Evolutionary conservation across 2,888 invertebrate genomes (phyloP), one percentile per base, ranked within the genome.

Genomic region (Rotaria magnacalcarata): DNA sequence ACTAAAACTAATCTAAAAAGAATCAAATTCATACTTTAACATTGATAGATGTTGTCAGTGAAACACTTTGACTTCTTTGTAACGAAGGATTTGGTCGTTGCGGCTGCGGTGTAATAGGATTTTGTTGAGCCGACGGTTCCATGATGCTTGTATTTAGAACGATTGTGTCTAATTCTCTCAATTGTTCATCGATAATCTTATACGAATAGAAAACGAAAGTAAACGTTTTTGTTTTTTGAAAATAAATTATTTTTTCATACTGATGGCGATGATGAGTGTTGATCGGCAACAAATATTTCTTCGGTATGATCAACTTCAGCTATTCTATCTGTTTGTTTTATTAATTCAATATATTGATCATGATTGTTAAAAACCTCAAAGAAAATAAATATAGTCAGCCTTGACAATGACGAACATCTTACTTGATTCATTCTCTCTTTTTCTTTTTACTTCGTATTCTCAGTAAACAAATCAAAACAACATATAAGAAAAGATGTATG

Each of bases 271-370:
- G 19, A 19, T 54, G 54, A 19, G 5, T 54, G 54, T 54, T 54
- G 54, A 50, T 50, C 50, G 14, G 14, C 50, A 50, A 50, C 14
- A 50, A 50, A 5, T 27, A 27, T 60, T 60, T 60, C 11, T 60
- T 8, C 14, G 7, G 14, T 60, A 10, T 27, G 14, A 60, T 27
- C 27, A 10, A 14, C 5, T 60, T n/a, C 27, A 10, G n/a, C 5
- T 11, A 60, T 27, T 60, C 11, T 60, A 60, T 60, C n/a, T 60
- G 60, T 60, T 60, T 60, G 60, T 27, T 60, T 60, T 60, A 60
- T 60, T 60, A 60, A 60, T 60, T 27, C 27, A 60, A 60, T 60
- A n/a, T 60, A 27, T n/a, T 60, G 60, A 60, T 60, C 60, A 60
- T 60, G 27, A 27, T n/a, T 60, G 27, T 60, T 10, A 60, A 60